Base-by-base conservation (phyloP, 2,113 vertebrate species). In the Tachysurus vachellii region DNA sequence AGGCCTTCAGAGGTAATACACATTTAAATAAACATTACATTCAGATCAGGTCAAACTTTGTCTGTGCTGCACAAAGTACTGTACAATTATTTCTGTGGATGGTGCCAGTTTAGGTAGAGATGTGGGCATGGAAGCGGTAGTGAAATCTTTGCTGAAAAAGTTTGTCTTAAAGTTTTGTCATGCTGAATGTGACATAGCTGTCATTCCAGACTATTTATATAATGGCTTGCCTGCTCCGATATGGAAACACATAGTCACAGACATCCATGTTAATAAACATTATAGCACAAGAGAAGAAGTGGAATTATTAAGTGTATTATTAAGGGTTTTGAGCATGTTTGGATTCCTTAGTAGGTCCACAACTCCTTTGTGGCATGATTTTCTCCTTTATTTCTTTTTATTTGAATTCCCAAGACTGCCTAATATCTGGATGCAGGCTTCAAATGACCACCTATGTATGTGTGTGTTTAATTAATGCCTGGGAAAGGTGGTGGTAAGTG, bases 101-200 rank as follows among this genome's bases (percentile, higher is more conserved):
- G 88, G 23, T 76, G 16, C 76, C 87, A 1, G 86, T 88, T 87
- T 85, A 83, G 86, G 80, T 62, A 90, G 71, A 90, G 75, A 82
- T 59, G 59, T 64, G 66, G 42, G 86, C 83, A 56, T 84, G 80
- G 84, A 91, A 31, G 83, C 86, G 91, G 17, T 88, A 87, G 82
- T 87, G 77, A 93, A 90, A 91, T 91, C 89, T 91, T 92, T 92
- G 86, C 82, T 91, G 61, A 12, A 36, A 87, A 88, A 64, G 85
- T 91, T 85, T 79, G n/a, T 76, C n/a, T 59, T 80, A 84, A 87
- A 73, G 84, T 85, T 92, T 89, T 90, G 85, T 88, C 62, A 88
- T 86, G 64, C 86, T 85, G 82, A 92, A 86, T 88, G 86, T 83
- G 90, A 89, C 73, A 91, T 53, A 31, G 84, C 83, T 86, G 87